phyloP scores from a whole-genome alignment of 2,888 invertebrate genomes.

The Perizoma affinitatum region DNA sequence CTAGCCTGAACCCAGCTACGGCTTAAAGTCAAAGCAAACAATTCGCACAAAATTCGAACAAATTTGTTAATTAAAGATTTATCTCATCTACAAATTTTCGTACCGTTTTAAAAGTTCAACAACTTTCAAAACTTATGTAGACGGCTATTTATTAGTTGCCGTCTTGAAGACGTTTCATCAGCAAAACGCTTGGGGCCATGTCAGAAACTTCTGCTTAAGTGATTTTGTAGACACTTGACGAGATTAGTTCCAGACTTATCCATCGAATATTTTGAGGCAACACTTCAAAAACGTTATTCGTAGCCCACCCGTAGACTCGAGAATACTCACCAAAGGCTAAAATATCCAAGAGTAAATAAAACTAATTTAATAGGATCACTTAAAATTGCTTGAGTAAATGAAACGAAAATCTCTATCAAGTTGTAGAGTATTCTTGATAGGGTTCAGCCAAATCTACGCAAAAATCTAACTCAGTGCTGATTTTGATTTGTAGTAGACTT shows the following conservation, averaged over 20 bases:
- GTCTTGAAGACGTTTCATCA: conserved; percentile 12
- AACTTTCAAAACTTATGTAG: conserved; percentile 27
- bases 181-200: neutral
- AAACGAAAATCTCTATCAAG: too few relatives aligned
- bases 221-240: conserved; percentile 6
- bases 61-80: conserved; percentile 7
- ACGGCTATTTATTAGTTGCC: conserved; percentile 17
- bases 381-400: too few relatives aligned
- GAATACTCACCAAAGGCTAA: too few relatives aligned
- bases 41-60: neutral
- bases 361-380: too few relatives aligned
- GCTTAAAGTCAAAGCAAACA: neutral
- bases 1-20: too few relatives aligned
- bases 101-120: conserved; percentile 30
- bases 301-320: too few relatives aligned
- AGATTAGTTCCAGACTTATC: neutral
- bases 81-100: conserved; percentile 37
- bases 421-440: too few relatives aligned
- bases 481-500: too few relatives aligned
- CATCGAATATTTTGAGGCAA: neutral
- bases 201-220: conserved; percentile 10
- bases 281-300: neutral
- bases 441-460: too few relatives aligned
- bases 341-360: too few relatives aligned
- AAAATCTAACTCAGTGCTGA: too few relatives aligned